Percentiles rank a stretch among this genome's conserved stretches.
Evolutionary conservation across 2,888 invertebrate genomes (phyloP).

Genomic region (Poecilobothrus nobilitatus): DNA sequence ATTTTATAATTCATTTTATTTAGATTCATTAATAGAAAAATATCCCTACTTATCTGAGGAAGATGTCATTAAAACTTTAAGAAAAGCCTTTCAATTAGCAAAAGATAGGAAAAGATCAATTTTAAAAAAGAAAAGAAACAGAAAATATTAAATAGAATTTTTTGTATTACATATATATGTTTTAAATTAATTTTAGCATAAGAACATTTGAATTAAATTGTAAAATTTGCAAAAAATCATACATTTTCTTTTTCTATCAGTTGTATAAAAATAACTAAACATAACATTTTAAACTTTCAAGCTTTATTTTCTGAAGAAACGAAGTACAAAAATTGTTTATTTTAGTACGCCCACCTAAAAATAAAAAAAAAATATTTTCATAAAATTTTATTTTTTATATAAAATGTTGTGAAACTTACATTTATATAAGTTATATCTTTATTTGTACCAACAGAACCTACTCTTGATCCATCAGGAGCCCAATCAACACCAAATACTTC

Average conservation of each 20-base stretch:
- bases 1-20: not conserved
- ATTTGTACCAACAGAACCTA: slow-evolving; percentile 97
- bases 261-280: too few relatives aligned
- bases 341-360: not conserved
- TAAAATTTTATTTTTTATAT: not conserved
- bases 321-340: too few relatives aligned
- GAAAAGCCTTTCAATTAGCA: not conserved
- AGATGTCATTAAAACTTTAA: not conserved
- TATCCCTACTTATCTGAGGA: not conserved
- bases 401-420: slow-evolving; percentile 51
- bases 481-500: slow-evolving; percentile 98
- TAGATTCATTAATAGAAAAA: not conserved
- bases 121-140: not conserved
- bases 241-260: too few relatives aligned
- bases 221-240: too few relatives aligned
- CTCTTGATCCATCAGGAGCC: slow-evolving; percentile 92
- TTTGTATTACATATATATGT: too few relatives aligned
- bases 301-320: too few relatives aligned
- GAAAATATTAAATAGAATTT: too few relatives aligned
- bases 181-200: too few relatives aligned
- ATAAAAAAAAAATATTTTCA: not conserved
- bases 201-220: too few relatives aligned
- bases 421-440: slow-evolving; percentile 91
- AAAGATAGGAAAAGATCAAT: not conserved
- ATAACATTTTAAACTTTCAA: too few relatives aligned